Percentiles rank a stretch among this genome's conserved stretches.
Evolutionary conservation across 2,113 vertebrate genomes (phyloP).

Genomic region (Chlamydotis undulata): DNA sequence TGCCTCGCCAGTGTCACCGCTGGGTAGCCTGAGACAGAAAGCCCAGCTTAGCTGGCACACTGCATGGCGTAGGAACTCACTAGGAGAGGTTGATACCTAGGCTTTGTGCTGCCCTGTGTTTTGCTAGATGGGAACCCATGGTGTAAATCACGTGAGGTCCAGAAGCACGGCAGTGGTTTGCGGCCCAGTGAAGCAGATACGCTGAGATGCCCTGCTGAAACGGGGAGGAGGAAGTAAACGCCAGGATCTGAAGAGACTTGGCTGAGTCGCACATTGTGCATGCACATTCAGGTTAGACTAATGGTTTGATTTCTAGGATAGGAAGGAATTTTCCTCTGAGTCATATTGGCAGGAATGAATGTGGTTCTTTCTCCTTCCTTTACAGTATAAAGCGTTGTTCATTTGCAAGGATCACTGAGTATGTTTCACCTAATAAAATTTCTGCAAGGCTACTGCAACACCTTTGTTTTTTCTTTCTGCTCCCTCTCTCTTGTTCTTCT

Average conservation of each 20-base stretch:
- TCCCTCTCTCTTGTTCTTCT: neutral
- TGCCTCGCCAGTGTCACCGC: no score
- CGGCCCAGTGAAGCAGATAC: neutral
- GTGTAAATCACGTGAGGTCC: neutral
- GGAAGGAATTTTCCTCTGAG: slow-evolving; percentile 49
- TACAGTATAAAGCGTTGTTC: neutral
- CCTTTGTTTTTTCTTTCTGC: neutral
- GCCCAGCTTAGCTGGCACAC: neutral
- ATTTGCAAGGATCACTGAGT: neutral
- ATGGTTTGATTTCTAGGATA: neutral
- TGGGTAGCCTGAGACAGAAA: neutral
- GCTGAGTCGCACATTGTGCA: neutral
- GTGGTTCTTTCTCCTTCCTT: neutral
- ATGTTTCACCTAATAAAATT: neutral
- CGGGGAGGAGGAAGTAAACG: neutral
- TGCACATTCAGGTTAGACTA: neutral
- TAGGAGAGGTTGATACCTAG: neutral
- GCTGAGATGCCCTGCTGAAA: neutral
- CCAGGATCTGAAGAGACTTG: neutral
- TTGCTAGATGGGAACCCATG: neutral
- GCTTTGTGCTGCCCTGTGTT: neutral
- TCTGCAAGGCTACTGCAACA: neutral
- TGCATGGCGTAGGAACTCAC: no score
- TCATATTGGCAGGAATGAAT: neutral
- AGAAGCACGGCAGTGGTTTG: fast-evolving